Percentiles rank a stretch among this genome's conserved stretches.
Evolutionary conservation across 1,140 invertebrate genomes (phyloP).

Genomic region (Sycophila sp.): DNA sequence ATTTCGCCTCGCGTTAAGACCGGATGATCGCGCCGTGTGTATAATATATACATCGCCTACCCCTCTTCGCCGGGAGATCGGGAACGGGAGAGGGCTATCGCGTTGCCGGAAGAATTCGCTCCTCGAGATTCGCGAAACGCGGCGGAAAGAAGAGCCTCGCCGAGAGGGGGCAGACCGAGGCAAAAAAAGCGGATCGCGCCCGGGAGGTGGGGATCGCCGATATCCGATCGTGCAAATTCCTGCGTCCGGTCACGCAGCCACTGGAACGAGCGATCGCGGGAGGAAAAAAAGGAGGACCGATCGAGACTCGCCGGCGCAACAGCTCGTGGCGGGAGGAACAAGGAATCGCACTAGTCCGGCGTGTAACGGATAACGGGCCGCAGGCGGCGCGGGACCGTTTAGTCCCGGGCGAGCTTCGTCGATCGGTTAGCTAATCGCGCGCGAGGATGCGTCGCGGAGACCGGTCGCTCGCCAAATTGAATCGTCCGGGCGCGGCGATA

Average conservation of each 20-base stretch:
- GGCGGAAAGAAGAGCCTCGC: not conserved
- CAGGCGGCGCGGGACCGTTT: slow-evolving; percentile 5
- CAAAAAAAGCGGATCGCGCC: slow-evolving; percentile 1
- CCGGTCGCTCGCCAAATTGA: slow-evolving; percentile 27
- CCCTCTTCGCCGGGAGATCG: too few species aligned
- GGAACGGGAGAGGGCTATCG: not conserved
- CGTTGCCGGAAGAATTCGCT: slow-evolving; percentile 31
- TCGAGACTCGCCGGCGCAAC: slow-evolving; percentile 11
- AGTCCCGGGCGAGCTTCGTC: not conserved
- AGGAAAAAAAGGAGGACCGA: slow-evolving; percentile 41
- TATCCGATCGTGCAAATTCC: slow-evolving; percentile 43
- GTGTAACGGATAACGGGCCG: slow-evolving; percentile 33
- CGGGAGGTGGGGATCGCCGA: too few species aligned
- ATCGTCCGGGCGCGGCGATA: slow-evolving; percentile 41
- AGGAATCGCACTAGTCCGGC: slow-evolving; percentile 15
- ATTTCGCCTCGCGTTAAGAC: slow-evolving; percentile 45
- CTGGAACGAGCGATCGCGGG: slow-evolving; percentile 21
- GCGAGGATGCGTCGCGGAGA: not conserved
- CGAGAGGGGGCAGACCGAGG: not conserved
- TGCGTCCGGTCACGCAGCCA: slow-evolving; percentile 54
- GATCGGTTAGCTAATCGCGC: not conserved
- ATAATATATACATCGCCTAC: not conserved
- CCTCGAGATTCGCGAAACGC: not conserved
- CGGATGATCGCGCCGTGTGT: slow-evolving; percentile 35
- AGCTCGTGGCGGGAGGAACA: slow-evolving; percentile 20